These are phyloP conservation scores for Apogon hyalosoma DNA, from an alignment of 2,797 vertebrate genomes.

Conservation along the genomic window DNA sequence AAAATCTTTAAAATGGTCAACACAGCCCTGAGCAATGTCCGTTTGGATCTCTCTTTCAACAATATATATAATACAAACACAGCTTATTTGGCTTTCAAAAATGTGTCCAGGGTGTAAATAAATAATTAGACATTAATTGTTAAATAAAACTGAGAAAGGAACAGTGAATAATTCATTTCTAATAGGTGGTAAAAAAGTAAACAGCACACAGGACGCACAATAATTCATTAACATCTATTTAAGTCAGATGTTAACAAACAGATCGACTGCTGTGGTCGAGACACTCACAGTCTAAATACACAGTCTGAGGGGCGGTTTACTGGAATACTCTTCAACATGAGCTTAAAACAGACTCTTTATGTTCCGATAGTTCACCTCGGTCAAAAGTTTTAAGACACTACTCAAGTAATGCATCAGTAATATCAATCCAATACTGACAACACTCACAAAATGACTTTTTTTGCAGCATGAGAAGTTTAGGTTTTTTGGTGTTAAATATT, in stretches of 20 bases:
- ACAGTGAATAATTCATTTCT: slow-evolving; percentile 77
- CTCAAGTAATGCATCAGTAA: too few species aligned
- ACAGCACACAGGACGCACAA: slow-evolving; percentile 68
- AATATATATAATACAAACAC: slow-evolving; percentile 71
- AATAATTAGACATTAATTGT: slow-evolving; percentile 82
- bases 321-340: not conserved
- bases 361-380: too few species aligned
- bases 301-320: not conserved
- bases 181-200: slow-evolving; percentile 79
- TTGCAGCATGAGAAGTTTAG: too few species aligned
- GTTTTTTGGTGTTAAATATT: too few species aligned
- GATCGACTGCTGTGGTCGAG: slow-evolving; percentile 22
- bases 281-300: slow-evolving; percentile 2
- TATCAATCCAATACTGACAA: too few species aligned
- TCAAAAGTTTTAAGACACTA: too few species aligned
- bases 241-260: slow-evolving; percentile 74
- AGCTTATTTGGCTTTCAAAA: slow-evolving; percentile 74
- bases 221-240: slow-evolving; percentile 81
- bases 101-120: slow-evolving; percentile 77
- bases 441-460: too few species aligned
- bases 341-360: too few species aligned
- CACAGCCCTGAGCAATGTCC: slow-evolving; percentile 73
- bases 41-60: slow-evolving; percentile 61
- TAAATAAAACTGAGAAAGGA: slow-evolving; percentile 79
- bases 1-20: slow-evolving; percentile 62